Evolutionary conservation across 2,113 vertebrate species (phyloP).

Genomic region (Murina feae): DNA sequence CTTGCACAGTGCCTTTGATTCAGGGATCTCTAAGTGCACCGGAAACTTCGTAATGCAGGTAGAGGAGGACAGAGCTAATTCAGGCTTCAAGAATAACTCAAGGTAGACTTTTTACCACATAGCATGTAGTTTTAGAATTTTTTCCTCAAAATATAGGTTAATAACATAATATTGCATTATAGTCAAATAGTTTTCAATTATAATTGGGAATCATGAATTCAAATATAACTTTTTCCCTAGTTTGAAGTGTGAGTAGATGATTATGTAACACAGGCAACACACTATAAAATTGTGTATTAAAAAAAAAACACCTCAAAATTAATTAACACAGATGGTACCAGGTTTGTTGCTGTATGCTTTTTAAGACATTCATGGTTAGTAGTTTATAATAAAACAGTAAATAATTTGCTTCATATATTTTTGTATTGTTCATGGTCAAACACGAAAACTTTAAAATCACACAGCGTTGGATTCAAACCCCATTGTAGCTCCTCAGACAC

Average conservation of each 20-base stretch:
- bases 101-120: not conserved
- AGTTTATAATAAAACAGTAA: not conserved
- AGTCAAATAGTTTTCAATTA: not conserved
- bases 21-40: not conserved
- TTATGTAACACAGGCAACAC: not conserved
- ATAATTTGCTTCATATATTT: not conserved
- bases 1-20: constrained; percentile 42
- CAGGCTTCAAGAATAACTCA: not conserved
- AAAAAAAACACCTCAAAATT: not conserved
- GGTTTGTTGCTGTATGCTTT: not conserved
- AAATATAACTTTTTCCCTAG: constrained; percentile 1
- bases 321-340: not conserved
- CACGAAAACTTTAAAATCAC: not conserved
- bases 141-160: not conserved
- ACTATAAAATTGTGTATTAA: not conserved
- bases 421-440: not conserved
- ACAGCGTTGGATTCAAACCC: not conserved
- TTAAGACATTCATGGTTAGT: not conserved
- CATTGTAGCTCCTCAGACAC: not conserved
- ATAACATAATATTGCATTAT: not conserved
- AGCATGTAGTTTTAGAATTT: not conserved
- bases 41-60: constrained; percentile 21
- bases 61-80: not conserved
- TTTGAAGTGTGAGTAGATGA: not conserved
- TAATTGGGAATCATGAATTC: constrained; percentile 11